Evolutionary conservation across 2,888 invertebrate species (phyloP), one percentile per base, ranked within the genome.

Genomic region (Drosophila nr. medialis): DNA sequence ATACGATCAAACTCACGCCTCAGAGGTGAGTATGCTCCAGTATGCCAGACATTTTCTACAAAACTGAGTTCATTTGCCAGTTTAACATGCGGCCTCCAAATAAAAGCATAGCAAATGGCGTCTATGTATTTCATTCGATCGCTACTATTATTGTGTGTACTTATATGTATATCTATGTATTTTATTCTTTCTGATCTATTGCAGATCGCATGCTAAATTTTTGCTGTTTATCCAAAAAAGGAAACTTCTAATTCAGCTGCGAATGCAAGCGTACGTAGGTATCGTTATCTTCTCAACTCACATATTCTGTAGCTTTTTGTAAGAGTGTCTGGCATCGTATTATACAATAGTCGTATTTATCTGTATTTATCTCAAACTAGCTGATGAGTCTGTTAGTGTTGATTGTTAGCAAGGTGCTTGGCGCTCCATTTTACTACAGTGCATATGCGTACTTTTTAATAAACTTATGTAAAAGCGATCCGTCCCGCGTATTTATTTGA

Each of bases 141-240:
- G 40, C 40, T 56, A n/a, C 27, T 36, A 6, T 29, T 49, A 49
- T 27, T 49, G 34, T 49, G n/a, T 59, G 59, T 34, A 29, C n/a
- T 24, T 61, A 34, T 15, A 24, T 30, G 32, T 61, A 21, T 56
- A 53, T 51, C 30, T 61, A 45, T 58, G 40, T 70, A 29, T 48
- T 56, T 64, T 59, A 54, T 62, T 69, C 36, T 83, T 51, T 77
- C 55, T 80, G 75, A 72, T 75, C 84, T 74, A 70, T 89, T 89
- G 67, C 88, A 89, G 88, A 87, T 83, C 81, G 78, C 66, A 73
- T 88, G 69, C 75, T 73, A 76, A 72, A 51, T 75, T 76, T 80
- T 75, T 87, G 86, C 77, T 86, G 83, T 80, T 69, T 81, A 55
- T 66, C 67, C 56, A 80, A 61, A 48, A 70, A 65, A 62, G 67